phyloP scores from a whole-genome alignment of 2,113 vertebrate genomes.

The Chauna torquata region DNA sequence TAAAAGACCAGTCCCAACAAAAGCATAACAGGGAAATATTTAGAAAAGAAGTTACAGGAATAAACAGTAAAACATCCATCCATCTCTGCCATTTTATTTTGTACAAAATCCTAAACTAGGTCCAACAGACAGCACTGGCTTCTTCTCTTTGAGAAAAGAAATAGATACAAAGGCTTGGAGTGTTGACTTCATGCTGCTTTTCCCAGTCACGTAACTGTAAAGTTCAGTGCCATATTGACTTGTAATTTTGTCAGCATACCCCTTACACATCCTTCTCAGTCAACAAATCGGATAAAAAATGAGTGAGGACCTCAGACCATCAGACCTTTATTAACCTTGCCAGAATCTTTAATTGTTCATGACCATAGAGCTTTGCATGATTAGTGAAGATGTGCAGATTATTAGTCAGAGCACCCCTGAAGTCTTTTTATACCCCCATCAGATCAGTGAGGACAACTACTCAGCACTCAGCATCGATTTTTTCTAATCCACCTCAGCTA shows the following conservation, averaged over 20 bases:
- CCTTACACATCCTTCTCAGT: not conserved
- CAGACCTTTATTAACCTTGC: not conserved
- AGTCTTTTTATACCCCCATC: fast-evolving
- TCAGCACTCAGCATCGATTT: not conserved
- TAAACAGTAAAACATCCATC: not conserved
- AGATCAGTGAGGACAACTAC: not conserved
- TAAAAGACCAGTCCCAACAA: not conserved
- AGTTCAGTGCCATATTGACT: not conserved
- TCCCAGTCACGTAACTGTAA: not conserved
- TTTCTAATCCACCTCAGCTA: not conserved
- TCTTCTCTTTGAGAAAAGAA: not conserved
- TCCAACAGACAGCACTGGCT: not conserved
- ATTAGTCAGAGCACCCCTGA: not conserved
- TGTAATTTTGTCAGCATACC: not conserved
- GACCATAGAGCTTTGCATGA: not conserved
- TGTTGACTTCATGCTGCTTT: not conserved
- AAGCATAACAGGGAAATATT: not conserved
- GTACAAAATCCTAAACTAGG: not conserved
- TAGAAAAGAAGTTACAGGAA: not conserved
- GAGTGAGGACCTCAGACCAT: not conserved
- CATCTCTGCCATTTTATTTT: not conserved
- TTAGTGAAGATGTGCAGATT: not conserved
- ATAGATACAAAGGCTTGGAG: not conserved
- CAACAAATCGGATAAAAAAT: not conserved
- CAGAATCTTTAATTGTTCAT: not conserved